A percentile compares a stretch with the other conserved stretches of the same genome.
These are phyloP conservation scores for Neria commutata DNA, from an alignment of 2,888 invertebrate species.

Conservation along the genomic window DNA sequence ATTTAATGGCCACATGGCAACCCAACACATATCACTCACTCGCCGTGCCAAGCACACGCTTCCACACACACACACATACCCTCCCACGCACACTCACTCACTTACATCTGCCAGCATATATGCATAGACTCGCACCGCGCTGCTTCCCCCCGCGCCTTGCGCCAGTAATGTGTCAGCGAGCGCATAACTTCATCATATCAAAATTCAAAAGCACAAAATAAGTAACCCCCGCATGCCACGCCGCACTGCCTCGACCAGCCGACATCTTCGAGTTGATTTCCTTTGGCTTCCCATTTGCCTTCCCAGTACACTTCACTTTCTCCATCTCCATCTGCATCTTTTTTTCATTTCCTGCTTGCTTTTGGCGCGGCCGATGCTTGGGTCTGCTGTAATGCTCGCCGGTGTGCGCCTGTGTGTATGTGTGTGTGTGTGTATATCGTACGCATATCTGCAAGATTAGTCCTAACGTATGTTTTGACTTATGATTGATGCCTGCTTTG, in stretches of 20 bases:
- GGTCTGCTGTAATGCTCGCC: neutral
- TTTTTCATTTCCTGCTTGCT: neutral
- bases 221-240: neutral
- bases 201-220: slow-evolving; percentile 20
- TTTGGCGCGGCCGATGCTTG: neutral
- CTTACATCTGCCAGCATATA: neutral
- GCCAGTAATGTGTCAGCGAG: slow-evolving; percentile 7
- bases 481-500: slow-evolving; percentile 50
- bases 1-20: slow-evolving; percentile 52
- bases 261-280: neutral
- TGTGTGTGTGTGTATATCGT: slow-evolving; percentile 31
- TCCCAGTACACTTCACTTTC: neutral
- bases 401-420: slow-evolving; percentile 31
- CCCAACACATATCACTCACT: slow-evolving; percentile 1
- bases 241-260: neutral
- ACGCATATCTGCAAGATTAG: slow-evolving; percentile 2
- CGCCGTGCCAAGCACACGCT: neutral
- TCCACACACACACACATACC: slow-evolving; percentile 15
- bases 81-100: neutral
- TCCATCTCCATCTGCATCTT: neutral
- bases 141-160: no score
- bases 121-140: no score
- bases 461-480: slow-evolving; percentile 33
- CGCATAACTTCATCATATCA: slow-evolving; percentile 19
- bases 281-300: neutral